Evolutionary conservation across 1,140 invertebrate species (phyloP).

Genomic region (Episyrphus balteatus): DNA sequence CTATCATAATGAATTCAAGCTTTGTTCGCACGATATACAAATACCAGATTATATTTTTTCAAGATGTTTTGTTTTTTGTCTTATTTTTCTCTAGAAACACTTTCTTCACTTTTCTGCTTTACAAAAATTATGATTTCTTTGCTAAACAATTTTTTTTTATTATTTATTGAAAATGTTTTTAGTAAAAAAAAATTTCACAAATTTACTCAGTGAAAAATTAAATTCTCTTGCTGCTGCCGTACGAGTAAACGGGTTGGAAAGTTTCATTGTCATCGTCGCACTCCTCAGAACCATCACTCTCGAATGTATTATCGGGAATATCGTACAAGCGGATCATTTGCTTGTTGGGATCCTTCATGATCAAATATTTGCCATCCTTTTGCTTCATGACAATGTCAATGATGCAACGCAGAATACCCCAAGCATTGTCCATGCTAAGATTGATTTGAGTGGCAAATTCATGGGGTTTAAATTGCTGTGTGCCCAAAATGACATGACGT

Average conservation of each 20-base stretch:
- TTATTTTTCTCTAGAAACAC: too few relatives aligned
- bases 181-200: too few relatives aligned
- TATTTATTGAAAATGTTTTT: too few relatives aligned
- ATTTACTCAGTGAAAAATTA: background rate
- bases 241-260: slow-evolving; percentile 33
- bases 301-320: slow-evolving; percentile 96
- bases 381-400: slow-evolving; percentile 98
- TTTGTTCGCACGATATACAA: too few relatives aligned
- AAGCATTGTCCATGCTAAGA: slow-evolving; percentile 98
- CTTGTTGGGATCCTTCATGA: slow-evolving; percentile 99
- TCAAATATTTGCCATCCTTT: slow-evolving; percentile 93
- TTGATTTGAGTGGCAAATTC: slow-evolving; percentile 99
- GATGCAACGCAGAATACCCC: slow-evolving; percentile 97
- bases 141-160: too few relatives aligned
- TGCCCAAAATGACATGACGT: slow-evolving; percentile 95
- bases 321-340: slow-evolving; percentile 92
- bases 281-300: slow-evolving; percentile 91
- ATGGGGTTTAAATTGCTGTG: slow-evolving; percentile 95
- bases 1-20: too few relatives aligned
- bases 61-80: too few relatives aligned
- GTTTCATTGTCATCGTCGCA: slow-evolving; percentile 57
- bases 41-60: too few relatives aligned
- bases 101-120: too few relatives aligned
- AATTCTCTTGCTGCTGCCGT: slow-evolving; percentile 9
- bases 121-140: too few relatives aligned